A percentile compares a stretch with the other conserved stretches of the same genome.
These are phyloP conservation scores for Verasper variegatus DNA, from an alignment of 2,113 vertebrate species.

Conservation along the genomic window DNA sequence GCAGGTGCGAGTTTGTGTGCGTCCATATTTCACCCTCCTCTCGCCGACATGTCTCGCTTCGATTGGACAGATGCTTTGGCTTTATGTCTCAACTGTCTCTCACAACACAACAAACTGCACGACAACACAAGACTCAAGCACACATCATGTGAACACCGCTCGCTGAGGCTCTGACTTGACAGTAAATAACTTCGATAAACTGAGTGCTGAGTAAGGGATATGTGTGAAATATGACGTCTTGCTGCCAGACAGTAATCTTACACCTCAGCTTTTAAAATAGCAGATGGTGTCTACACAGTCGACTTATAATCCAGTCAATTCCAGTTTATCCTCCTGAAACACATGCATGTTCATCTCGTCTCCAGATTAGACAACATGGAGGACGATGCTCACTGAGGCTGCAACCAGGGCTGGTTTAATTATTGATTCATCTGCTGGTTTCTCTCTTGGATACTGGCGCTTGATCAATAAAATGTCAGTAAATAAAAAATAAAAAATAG, in stretches of 20 bases:
- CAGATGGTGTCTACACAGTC: constrained; percentile 51
- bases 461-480: neutral
- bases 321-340: constrained; percentile 28
- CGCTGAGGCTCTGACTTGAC: neutral
- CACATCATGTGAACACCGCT: too few relatives aligned
- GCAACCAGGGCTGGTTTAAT: neutral
- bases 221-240: constrained; percentile 36
- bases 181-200: neutral
- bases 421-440: neutral
- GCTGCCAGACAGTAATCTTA: constrained; percentile 29
- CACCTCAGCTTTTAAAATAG: constrained; percentile 44
- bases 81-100: constrained; percentile 10
- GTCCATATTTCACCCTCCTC: constrained; percentile 11
- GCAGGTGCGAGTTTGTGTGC: neutral
- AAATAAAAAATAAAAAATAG: neutral
- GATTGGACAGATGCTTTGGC: constrained; percentile 19
- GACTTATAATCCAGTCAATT: constrained; percentile 45
- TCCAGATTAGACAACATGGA: neutral
- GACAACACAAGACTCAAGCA: neutral
- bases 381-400: neutral
- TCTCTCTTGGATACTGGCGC: neutral
- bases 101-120: neutral
- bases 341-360: neutral
- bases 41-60: neutral
- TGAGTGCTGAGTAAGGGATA: neutral